A percentile compares a stretch with the other conserved stretches of the same genome.
Evolutionary conservation across 2,113 vertebrate genomes (phyloP).

Genomic region (Paracanthobrama guichenoti): DNA sequence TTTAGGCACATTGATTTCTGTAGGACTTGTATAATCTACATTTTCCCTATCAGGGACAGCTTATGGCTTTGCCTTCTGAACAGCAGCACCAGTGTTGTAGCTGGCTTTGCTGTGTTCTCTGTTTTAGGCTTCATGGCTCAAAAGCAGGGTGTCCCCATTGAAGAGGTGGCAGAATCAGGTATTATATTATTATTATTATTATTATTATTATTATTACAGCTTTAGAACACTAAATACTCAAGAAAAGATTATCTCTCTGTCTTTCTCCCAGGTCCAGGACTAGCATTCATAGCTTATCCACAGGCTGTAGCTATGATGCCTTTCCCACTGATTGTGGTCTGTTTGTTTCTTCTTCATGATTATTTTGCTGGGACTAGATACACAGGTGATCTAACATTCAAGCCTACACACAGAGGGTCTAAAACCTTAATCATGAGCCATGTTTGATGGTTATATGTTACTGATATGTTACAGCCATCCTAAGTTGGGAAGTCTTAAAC

Average conservation of each 20-base stretch:
- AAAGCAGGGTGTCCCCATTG: slow-evolving; percentile 57
- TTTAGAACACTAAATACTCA: not conserved
- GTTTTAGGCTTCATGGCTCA: slow-evolving; percentile 66
- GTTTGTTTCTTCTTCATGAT: slow-evolving; percentile 5
- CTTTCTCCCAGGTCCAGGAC: slow-evolving; percentile 2
- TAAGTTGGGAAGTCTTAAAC: not conserved
- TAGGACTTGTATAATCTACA: not conserved
- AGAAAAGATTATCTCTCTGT: not conserved
- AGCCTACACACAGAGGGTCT: not conserved
- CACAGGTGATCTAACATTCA: not conserved
- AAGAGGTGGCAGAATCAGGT: slow-evolving; percentile 64
- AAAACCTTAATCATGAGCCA: not conserved
- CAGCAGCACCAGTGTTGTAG: slow-evolving; percentile 56
- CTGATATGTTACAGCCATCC: not conserved
- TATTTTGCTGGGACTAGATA: slow-evolving; percentile 11
- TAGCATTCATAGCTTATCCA: slow-evolving; percentile 13
- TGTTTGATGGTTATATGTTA: no score
- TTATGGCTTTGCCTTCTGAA: slow-evolving; percentile 55
- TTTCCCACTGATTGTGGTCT: not conserved
- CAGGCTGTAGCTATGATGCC: slow-evolving; percentile 18
- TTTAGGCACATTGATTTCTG: not conserved
- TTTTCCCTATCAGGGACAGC: slow-evolving; percentile 39
- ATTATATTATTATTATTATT: no score
- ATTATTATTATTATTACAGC: no score
- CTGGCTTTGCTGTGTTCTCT: slow-evolving; percentile 50